phyloP scores from a whole-genome alignment of 2,797 vertebrate genomes.

The Discoglossus pictus region DNA sequence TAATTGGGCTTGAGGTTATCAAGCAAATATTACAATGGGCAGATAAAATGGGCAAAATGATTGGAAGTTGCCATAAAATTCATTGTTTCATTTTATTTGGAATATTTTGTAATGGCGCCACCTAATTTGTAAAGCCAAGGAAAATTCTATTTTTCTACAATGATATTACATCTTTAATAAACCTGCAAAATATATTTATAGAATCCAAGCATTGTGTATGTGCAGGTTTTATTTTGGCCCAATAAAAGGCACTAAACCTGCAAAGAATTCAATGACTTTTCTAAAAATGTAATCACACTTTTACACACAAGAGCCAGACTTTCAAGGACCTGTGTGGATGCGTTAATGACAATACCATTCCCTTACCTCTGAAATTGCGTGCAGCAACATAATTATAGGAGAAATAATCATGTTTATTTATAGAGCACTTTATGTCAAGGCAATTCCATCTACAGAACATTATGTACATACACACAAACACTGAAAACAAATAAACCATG shows the following conservation, averaged over 20 bases:
- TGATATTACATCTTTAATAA: conserved; percentile 19
- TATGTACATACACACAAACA: conserved; percentile 43
- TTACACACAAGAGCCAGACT: conserved; percentile 17
- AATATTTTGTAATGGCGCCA: too few species aligned
- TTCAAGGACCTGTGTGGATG: conserved; percentile 21
- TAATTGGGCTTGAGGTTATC: too few species aligned
- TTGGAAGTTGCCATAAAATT: background rate
- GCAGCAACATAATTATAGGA: conserved; percentile 50
- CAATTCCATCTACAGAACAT: conserved; percentile 52
- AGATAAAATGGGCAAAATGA: too few species aligned
- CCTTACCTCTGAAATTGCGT: conserved; percentile 43
- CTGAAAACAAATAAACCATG: conserved; percentile 48
- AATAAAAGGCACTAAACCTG: conserved; percentile 21
- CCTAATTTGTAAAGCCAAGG: background rate
- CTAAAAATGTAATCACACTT: conserved; percentile 3
- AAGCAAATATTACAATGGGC: too few species aligned
- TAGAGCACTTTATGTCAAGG: conserved; percentile 45
- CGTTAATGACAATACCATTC: conserved; percentile 41
- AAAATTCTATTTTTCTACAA: conserved; percentile 11
- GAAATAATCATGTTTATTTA: conserved; percentile 53
- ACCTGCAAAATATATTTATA: conserved; percentile 17
- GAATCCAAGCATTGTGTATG: background rate
- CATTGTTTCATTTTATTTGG: background rate
- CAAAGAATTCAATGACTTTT: conserved; percentile 30
- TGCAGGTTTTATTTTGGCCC: background rate